Evolutionary conservation across 2,888 invertebrate species (phyloP).

Genomic region (Holacanthella duospinosa): DNA sequence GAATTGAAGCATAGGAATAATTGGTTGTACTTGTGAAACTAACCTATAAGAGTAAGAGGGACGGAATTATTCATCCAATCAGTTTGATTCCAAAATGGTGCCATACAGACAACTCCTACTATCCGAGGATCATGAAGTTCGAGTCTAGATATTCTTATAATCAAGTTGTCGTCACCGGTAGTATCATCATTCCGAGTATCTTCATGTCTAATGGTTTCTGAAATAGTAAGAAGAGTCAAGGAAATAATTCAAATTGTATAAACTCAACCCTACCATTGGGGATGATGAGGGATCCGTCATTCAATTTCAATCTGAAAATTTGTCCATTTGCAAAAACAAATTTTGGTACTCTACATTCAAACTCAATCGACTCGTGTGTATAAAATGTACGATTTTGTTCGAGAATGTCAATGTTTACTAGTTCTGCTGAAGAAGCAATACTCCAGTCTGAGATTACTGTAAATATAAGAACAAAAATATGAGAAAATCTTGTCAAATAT

Average conservation of each 20-base stretch:
- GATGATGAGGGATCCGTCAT: background rate
- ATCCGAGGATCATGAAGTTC: background rate
- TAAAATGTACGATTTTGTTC: background rate
- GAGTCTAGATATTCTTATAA: background rate
- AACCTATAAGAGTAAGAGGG: background rate
- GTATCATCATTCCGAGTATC: background rate
- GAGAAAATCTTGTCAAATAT: background rate
- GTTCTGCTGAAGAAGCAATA: background rate
- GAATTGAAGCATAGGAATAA: background rate
- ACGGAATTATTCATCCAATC: background rate
- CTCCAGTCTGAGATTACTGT: constrained; percentile 2
- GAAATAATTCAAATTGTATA: background rate
- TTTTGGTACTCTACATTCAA: background rate
- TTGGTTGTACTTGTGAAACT: too few species aligned
- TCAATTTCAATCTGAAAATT: background rate
- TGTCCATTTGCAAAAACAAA: background rate
- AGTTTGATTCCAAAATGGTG: background rate
- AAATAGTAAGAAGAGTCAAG: background rate
- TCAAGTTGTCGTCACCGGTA: background rate
- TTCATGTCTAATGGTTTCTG: background rate
- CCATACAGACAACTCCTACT: background rate
- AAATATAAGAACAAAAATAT: background rate
- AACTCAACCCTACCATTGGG: constrained; percentile 3
- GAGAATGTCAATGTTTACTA: background rate
- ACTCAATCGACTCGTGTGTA: background rate